phyloP scores from a whole-genome alignment of 2,797 vertebrate species.

The Oreochromis mossambicus region DNA sequence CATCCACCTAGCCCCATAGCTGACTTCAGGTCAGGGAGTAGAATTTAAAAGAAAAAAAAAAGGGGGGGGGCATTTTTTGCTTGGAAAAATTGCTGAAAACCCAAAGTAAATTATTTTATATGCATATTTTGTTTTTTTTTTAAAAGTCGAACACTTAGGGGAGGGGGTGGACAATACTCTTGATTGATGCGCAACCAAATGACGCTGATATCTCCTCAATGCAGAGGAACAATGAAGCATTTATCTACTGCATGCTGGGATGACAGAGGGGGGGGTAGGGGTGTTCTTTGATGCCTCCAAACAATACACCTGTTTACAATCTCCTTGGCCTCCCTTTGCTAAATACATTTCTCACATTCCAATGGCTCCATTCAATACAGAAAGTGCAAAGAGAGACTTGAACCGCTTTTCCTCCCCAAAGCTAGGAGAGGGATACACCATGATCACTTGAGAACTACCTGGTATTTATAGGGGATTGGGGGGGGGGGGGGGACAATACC shows the following conservation, averaged over 20 bases:
- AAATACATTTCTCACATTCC: slow-evolving; percentile 79
- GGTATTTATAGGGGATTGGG: too few relatives aligned
- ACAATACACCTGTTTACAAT: slow-evolving; percentile 78
- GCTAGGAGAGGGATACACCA: slow-evolving; percentile 59
- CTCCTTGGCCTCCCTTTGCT: slow-evolving; percentile 68
- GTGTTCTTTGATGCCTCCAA: slow-evolving; percentile 58
- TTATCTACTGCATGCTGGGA: slow-evolving; percentile 53
- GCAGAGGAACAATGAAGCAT: slow-evolving; percentile 55
- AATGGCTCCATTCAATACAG: slow-evolving; percentile 71
- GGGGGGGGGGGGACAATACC: too few relatives aligned
- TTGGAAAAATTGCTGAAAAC: not conserved
- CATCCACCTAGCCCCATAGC: not conserved
- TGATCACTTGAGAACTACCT: slow-evolving; percentile 73
- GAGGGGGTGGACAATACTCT: not conserved
- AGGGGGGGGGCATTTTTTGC: not conserved
- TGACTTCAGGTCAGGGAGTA: not conserved
- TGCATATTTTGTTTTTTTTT: not conserved
- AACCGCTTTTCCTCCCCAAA: slow-evolving; percentile 50
- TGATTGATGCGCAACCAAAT: slow-evolving; percentile 62
- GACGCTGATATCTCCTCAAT: slow-evolving; percentile 23
- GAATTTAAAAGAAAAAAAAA: not conserved
- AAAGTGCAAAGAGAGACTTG: slow-evolving; percentile 70
- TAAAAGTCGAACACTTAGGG: not conserved
- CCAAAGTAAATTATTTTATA: not conserved
- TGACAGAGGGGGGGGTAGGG: not conserved